These are phyloP conservation scores for Harpalus rubripes DNA, from an alignment of 2,888 invertebrate species.

Conservation along the genomic window DNA sequence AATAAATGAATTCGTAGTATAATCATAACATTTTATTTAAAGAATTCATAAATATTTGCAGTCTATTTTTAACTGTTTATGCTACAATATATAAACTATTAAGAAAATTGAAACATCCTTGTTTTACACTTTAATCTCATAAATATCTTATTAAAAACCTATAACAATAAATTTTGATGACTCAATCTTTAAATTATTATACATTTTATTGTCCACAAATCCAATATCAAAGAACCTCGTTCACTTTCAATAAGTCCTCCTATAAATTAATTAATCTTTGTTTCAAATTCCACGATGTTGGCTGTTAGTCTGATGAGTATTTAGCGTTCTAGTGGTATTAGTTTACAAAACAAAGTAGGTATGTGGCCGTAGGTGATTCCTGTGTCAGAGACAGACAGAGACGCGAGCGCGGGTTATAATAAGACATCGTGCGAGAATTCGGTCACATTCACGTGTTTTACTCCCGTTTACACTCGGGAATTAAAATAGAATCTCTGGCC, in stretches of 20 bases:
- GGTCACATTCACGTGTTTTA: constrained; percentile 46
- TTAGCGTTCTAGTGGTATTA: neutral
- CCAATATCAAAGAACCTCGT: neutral
- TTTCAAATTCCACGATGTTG: neutral
- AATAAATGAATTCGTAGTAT: neutral
- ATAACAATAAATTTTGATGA: neutral
- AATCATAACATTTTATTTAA: constrained; percentile 1
- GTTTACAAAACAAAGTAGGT: constrained; percentile 47
- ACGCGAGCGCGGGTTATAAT: constrained; percentile 11
- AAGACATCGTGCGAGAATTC: constrained; percentile 27
- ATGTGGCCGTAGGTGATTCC: constrained; percentile 41
- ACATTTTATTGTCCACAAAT: neutral
- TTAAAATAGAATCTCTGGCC: neutral
- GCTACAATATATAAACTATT: neutral
- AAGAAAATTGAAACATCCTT: neutral
- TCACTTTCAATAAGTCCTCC: no score
- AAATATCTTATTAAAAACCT: neutral
- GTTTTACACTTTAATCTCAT: neutral
- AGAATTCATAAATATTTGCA: neutral
- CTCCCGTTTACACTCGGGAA: constrained; percentile 23
- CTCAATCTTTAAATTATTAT: neutral
- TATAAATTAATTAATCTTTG: neutral
- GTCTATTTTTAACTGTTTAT: neutral
- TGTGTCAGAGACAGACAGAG: neutral
- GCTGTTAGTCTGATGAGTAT: neutral